A percentile compares a stretch with the other conserved stretches of the same genome.
These are phyloP conservation scores for Byasa hedistus DNA, from an alignment of 2,888 invertebrate species.

Conservation along the genomic window DNA sequence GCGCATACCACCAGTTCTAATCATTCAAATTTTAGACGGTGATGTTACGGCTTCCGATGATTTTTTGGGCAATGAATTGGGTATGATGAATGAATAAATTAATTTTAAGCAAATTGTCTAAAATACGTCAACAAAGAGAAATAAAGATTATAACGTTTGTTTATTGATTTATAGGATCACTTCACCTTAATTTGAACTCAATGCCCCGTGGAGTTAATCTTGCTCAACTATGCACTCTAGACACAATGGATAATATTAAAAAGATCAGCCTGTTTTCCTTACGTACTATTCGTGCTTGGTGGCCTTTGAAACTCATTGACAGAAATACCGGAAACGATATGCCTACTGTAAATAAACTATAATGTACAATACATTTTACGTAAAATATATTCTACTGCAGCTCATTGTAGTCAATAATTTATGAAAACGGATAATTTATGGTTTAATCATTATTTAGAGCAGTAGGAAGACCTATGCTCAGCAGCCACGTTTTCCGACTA, in stretches of 20 bases:
- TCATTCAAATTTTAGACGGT: conserved; percentile 91
- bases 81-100: not conserved
- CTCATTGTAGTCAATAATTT: too few relatives aligned
- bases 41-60: conserved; percentile 88
- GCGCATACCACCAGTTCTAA: conserved; percentile 86
- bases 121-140: not conserved
- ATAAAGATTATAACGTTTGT: not conserved
- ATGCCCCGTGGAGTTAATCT: conserved; percentile 79
- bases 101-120: not conserved
- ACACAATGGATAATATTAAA: conserved; percentile 62
- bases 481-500: too few relatives aligned
- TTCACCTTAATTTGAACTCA: conserved; percentile 80
- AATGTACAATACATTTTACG: not conserved
- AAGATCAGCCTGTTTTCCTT: conserved; percentile 83
- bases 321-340: conserved; percentile 37
- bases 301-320: conserved; percentile 77
- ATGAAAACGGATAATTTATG: too few relatives aligned
- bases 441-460: too few relatives aligned
- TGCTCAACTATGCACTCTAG: conserved; percentile 67
- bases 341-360: conserved; percentile 41
- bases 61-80: conserved; percentile 82
- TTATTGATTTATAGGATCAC: conserved; percentile 63
- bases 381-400: too few relatives aligned
- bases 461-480: too few relatives aligned
- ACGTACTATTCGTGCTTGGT: conserved; percentile 83